Evolutionary conservation across 2,888 invertebrate species (phyloP), one percentile per base, ranked within the genome.

Genomic region (Ornithoptera alexandrae): DNA sequence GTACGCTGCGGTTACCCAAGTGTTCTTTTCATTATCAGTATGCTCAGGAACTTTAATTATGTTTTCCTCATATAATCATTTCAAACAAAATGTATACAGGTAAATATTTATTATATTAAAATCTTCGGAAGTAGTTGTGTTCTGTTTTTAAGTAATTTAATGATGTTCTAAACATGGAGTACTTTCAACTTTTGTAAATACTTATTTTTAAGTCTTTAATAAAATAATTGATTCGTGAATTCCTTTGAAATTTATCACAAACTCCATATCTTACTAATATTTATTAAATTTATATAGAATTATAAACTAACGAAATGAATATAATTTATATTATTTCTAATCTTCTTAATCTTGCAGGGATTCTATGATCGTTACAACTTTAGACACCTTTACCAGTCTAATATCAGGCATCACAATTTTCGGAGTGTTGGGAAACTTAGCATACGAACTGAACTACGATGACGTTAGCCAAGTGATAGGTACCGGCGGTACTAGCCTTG

Each of bases 361-460:
- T 58, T 69, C 96, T 0, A 93, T 96, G 93, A 96, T 97, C 67
- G 96, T 97, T 5, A 96, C 97, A 0, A 94, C 96, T 0, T 82
- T 97, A 81, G 97, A 97, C 79, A 97, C 97, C 0, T 95, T 96
- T 75, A 97, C 97, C 0, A 97, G 97, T 73, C 82, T 97, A 39
- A 88, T 97, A 46, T 97, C 97, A 0, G 97, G 97, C 2, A 93
- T 95, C 71, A 97, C 97, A 1, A 97, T 97, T 73, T 97, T 97
- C 80, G 96, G 96, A 10, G 96, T 97, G 71, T 89, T 97, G 61
- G 97, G 97, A 0, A 97, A 97, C 84, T 84, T 97, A 78, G 96
- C 97, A 0, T 87, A 95, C 77, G 95, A 95, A 79, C 91, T 91
- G 68, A 91, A 93, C 1, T 64, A 64, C 57, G 91, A 93, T 7